Evolutionary conservation across 2,888 invertebrate species (phyloP).

Genomic region (Apodemia mormo): DNA sequence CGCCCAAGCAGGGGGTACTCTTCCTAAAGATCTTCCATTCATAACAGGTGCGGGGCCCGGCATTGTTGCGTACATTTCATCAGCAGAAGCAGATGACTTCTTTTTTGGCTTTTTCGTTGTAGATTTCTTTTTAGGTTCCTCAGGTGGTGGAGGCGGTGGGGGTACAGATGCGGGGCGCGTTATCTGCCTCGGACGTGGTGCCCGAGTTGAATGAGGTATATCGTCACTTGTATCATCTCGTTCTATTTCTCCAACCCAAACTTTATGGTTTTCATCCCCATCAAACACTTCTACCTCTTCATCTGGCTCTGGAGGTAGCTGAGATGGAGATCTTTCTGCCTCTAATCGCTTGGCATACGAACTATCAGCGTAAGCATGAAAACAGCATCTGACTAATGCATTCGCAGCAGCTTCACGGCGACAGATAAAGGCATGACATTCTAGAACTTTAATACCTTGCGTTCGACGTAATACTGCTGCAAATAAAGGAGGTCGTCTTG

Average conservation of each 20-base stretch:
- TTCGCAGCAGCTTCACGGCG: conserved; percentile 98
- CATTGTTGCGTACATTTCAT: conserved; percentile 82
- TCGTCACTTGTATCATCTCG: conserved; percentile 89
- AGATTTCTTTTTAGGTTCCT: conserved; percentile 84
- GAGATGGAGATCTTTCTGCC: conserved; percentile 78
- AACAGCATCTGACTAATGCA: conserved; percentile 97
- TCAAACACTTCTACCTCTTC: conserved; percentile 93
- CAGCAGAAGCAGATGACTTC: conserved; percentile 79
- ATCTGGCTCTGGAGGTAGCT: conserved; percentile 71
- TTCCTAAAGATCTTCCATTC: conserved; percentile 70
- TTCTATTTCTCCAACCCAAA: conserved; percentile 93
- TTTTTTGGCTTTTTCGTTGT: conserved; percentile 81
- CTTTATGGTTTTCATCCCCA: conserved; percentile 96
- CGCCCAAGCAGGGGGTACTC: conserved; percentile 73
- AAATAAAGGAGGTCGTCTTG: conserved; percentile 97
- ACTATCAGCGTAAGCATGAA: conserved; percentile 98
- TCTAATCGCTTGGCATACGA: conserved; percentile 93
- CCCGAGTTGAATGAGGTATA: conserved; percentile 81
- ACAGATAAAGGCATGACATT: conserved; percentile 99
- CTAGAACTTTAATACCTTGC: conserved; percentile 97
- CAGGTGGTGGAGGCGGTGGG: conserved; percentile 89
- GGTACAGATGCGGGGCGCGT: conserved; percentile 90
- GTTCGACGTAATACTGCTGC: conserved; percentile 97
- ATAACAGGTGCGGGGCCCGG: conserved; percentile 73
- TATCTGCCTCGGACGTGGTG: conserved; percentile 90